These are phyloP conservation scores for Opisthocomus hoazin DNA, from an alignment of 2,113 vertebrate species.

Conservation along the genomic window DNA sequence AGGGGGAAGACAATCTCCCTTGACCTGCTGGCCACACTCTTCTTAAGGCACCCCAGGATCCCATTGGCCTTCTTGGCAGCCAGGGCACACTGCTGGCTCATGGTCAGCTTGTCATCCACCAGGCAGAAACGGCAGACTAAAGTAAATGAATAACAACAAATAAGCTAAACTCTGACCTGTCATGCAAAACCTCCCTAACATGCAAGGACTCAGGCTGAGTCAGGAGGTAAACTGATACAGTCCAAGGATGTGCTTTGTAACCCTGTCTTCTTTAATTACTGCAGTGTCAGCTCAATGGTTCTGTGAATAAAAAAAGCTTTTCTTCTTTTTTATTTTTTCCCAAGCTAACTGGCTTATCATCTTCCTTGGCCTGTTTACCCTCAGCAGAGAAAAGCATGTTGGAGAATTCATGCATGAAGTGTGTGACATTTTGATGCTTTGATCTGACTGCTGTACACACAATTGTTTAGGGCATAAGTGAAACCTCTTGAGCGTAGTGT, in stretches of 20 bases:
- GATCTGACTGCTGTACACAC: background rate
- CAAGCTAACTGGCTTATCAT: background rate
- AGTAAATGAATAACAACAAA: background rate
- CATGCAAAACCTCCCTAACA: background rate
- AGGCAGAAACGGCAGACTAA: background rate
- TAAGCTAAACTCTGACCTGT: background rate
- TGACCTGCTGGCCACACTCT: no score
- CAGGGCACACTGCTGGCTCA: no score
- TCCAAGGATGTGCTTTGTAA: background rate
- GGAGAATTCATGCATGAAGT: background rate
- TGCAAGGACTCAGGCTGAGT: background rate
- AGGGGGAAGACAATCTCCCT: no score
- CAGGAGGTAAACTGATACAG: background rate
- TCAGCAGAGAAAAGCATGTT: background rate
- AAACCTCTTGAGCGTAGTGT: background rate
- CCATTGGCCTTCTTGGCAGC: no score
- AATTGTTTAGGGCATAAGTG: background rate
- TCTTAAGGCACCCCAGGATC: no score
- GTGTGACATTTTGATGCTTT: background rate
- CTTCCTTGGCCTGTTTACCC: background rate
- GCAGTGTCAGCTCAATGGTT: background rate
- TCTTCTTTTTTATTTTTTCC: background rate
- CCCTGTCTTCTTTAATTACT: slow-evolving; percentile 33
- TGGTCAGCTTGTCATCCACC: no score
- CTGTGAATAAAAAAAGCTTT: background rate